These are phyloP conservation scores for Lamprotornis superbus DNA, from an alignment of 2,113 vertebrate species.

Conservation along the genomic window DNA sequence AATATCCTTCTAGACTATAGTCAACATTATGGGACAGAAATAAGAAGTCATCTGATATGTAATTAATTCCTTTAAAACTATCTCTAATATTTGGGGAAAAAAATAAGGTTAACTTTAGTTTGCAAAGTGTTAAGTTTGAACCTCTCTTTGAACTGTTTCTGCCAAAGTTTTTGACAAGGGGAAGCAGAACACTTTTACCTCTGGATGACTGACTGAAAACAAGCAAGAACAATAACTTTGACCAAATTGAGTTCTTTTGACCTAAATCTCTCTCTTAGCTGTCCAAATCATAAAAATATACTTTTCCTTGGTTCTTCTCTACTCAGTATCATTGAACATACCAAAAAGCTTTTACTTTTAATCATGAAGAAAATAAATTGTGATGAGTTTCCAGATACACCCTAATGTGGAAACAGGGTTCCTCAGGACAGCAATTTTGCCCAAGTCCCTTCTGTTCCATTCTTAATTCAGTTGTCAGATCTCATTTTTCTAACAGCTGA, in stretches of 20 bases:
- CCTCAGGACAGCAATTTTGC: background rate
- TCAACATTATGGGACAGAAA: background rate
- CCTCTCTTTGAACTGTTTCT: background rate
- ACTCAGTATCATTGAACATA: background rate
- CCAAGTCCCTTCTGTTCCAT: accelerated
- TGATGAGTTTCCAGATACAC: background rate
- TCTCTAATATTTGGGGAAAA: background rate
- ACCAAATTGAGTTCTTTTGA: background rate
- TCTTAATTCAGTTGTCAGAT: background rate
- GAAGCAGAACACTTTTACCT: background rate
- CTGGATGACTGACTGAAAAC: background rate
- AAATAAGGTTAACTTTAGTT: background rate
- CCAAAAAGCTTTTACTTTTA: background rate
- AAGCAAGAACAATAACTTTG: background rate
- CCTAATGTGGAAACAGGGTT: background rate
- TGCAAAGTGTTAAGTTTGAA: background rate
- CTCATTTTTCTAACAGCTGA: background rate
- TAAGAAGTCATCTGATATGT: background rate
- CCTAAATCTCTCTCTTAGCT: background rate
- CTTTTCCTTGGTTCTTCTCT: background rate
- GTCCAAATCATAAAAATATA: background rate
- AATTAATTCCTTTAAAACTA: background rate
- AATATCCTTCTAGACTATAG: background rate
- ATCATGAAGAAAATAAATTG: background rate
- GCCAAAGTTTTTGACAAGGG: background rate